These are phyloP conservation scores for Phaedon cochleariae DNA, from an alignment of 2,888 invertebrate species.

Conservation along the genomic window DNA sequence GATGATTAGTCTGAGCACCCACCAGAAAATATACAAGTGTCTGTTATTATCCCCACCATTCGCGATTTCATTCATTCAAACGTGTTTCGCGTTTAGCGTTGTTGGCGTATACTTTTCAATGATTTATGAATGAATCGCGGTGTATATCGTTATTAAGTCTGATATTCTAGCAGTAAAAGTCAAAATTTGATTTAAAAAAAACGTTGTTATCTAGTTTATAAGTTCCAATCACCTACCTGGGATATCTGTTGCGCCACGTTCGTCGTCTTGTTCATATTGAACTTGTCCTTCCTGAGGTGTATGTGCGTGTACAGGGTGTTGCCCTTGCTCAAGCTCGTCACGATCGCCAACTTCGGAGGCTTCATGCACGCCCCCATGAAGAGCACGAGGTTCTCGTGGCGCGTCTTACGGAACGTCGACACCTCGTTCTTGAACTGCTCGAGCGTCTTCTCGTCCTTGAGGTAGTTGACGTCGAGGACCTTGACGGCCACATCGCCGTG, in stretches of 20 bases:
- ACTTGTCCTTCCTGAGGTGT: slow-evolving; percentile 91
- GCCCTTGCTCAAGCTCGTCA: slow-evolving; percentile 96
- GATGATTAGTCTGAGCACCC: too few relatives aligned
- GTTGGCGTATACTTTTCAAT: too few relatives aligned
- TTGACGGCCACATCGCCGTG: slow-evolving; percentile 98
- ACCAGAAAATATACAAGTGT: too few relatives aligned
- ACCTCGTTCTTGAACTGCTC: slow-evolving; percentile 96
- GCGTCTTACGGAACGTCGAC: slow-evolving; percentile 94
- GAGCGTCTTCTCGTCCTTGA: slow-evolving; percentile 87
- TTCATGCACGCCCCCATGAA: slow-evolving; percentile 99
- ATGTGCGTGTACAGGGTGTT: slow-evolving; percentile 94
- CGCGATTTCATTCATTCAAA: too few relatives aligned
- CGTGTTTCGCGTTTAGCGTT: too few relatives aligned
- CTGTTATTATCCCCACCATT: too few relatives aligned
- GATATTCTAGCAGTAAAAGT: too few relatives aligned
- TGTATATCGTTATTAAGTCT: too few relatives aligned
- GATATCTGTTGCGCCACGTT: slow-evolving; percentile 96
- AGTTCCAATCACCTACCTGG: slow-evolving; percentile 69
- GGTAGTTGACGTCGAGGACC: slow-evolving; percentile 89
- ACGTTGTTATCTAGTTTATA: neutral
- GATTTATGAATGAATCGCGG: too few relatives aligned
- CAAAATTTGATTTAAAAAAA: too few relatives aligned
- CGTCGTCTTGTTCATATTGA: slow-evolving; percentile 91
- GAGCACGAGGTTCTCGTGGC: slow-evolving; percentile 97
- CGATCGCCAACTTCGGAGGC: slow-evolving; percentile 94